phyloP scores from a whole-genome alignment of 2,113 vertebrate species.

The Cacatua alba region DNA sequence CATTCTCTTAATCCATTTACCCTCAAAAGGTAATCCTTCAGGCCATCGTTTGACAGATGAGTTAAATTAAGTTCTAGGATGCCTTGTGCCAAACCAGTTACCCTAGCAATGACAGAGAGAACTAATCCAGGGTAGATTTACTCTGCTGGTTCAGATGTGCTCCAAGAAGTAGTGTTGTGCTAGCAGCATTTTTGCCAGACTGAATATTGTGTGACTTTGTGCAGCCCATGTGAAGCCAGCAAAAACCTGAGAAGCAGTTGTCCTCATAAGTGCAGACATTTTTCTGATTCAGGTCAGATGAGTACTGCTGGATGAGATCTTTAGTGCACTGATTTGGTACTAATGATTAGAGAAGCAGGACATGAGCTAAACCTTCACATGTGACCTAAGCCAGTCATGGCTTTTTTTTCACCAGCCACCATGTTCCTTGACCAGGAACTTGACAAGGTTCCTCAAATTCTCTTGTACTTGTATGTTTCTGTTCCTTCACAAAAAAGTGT shows the following conservation, averaged over 20 bases:
- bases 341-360: background rate
- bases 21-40: background rate
- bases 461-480: background rate
- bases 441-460: background rate
- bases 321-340: background rate
- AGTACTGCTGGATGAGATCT: background rate
- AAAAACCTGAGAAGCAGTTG: background rate
- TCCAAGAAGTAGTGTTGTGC: background rate
- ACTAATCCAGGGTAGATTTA: background rate
- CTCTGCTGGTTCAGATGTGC: background rate
- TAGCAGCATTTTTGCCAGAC: background rate
- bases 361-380: background rate
- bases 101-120: background rate
- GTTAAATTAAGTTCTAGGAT: background rate
- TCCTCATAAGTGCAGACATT: accelerated
- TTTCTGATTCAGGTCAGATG: background rate
- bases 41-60: accelerated
- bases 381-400: background rate
- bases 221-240: background rate
- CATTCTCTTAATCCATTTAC: background rate
- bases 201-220: background rate
- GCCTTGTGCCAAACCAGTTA: background rate
- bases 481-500: background rate
- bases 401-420: background rate
- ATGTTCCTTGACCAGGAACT: background rate